Evolutionary conservation across 2,888 invertebrate genomes (phyloP), one percentile per base, ranked within the genome.

Genomic region (Epinotia bilunana): DNA sequence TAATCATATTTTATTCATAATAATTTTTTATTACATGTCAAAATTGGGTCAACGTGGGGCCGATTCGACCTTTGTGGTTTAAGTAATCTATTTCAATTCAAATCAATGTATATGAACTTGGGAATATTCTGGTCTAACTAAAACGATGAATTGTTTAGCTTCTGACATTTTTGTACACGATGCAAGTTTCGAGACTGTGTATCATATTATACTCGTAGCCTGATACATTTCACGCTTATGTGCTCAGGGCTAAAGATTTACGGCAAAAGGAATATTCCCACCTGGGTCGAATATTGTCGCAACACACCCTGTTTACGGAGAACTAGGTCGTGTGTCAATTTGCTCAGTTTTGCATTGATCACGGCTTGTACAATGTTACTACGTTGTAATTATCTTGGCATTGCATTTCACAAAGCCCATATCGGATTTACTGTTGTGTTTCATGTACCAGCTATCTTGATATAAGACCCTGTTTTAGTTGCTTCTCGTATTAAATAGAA

Each of bases 321-420:
- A 69, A 60, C 20, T 69, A 46, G 69, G 69, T 46, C 69, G 60
- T 69, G 69, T 23, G 69, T 60, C 69, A 69, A 58, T 60, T 69
- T 69, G 46, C 69, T 69, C 60, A 16, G 69, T 69, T 60, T 69
- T 69, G 58, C 46, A 69, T 69, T 69, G 69, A 69, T 69, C 46
- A 23, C 46, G 58, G 39, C 39, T 23, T 43, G 33, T n/a, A 11
- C 65, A 28, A 11, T 39, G 57, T 53, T 57, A 67, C 55, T 33
- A 55, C 57, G 55, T 55, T 39, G 33, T 39, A 57, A 67, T 65
- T 53, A 49, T 46, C 46, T 43, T 43, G 63, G 16, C 4, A 53
- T 20, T 43, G 20, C 23, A 64, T 64, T 23, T 46, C 63, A 7
- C 49, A 49, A 53, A 53, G 53, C n/a, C n/a, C 53, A n/a, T n/a